phyloP scores from a whole-genome alignment of 2,888 invertebrate species.

The Arctia plantaginis region DNA sequence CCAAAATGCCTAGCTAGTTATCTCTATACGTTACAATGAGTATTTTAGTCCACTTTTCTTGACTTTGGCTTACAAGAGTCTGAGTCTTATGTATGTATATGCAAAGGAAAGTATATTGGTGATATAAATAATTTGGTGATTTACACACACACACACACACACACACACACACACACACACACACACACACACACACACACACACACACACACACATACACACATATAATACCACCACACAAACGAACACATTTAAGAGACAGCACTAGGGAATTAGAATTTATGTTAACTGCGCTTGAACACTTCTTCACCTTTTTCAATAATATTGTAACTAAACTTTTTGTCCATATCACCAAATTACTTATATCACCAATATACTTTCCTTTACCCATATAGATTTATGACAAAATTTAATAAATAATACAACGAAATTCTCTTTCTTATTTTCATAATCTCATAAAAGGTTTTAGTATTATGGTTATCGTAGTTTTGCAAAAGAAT shows the following conservation, averaged over 20 bases:
- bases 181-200: not conserved
- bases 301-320: not conserved
- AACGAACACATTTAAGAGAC: not conserved
- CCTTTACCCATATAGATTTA: constrained; percentile 6
- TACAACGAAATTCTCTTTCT: not conserved
- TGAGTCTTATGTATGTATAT: not conserved
- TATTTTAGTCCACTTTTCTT: not conserved
- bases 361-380: constrained; percentile 1
- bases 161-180: no score
- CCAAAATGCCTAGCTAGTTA: not conserved
- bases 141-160: not conserved
- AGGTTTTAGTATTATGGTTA: not conserved
- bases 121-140: not conserved
- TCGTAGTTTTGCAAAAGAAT: not conserved
- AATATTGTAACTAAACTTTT: not conserved
- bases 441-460: not conserved
- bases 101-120: not conserved
- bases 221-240: not conserved
- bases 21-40: not conserved
- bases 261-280: not conserved
- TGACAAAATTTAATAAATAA: constrained; percentile 13
- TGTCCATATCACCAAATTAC: not conserved
- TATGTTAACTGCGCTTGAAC: not conserved
- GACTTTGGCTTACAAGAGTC: not conserved
- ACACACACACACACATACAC: no score